Percentiles rank a stretch among this genome's conserved stretches.
Evolutionary conservation across 2,113 vertebrate species (phyloP).

Genomic region (Bothrops jararaca): DNA sequence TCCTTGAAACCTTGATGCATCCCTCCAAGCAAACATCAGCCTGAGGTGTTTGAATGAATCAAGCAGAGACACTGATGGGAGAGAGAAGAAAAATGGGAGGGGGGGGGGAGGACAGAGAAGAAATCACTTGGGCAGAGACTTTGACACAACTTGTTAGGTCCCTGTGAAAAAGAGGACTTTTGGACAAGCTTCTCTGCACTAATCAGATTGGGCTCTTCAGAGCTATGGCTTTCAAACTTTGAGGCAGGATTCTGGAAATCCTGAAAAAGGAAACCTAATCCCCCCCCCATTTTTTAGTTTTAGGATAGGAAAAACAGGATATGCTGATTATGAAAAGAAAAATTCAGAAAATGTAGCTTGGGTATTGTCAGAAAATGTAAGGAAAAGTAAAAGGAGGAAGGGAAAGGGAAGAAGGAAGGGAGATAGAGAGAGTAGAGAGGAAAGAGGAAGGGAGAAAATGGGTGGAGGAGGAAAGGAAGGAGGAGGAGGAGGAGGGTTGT

Average conservation of each 20-base stretch:
- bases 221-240: background rate
- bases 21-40: conserved; percentile 2
- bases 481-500: background rate
- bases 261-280: background rate
- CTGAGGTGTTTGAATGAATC: rapidly evolving
- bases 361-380: background rate
- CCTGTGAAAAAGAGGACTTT: background rate
- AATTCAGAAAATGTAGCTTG: background rate
- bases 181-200: background rate
- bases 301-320: background rate
- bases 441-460: background rate
- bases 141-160: background rate
- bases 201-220: background rate
- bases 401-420: background rate
- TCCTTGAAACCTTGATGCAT: background rate
- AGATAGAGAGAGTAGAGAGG: too few relatives aligned
- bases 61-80: background rate
- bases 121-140: background rate
- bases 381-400: background rate
- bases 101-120: background rate
- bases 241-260: background rate
- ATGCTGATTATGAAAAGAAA: background rate
- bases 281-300: background rate
- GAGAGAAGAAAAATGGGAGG: too few relatives aligned
- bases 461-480: background rate